Conservation (phyloP, 2,797 vertebrate species). For the Menidia menidia region DNA sequence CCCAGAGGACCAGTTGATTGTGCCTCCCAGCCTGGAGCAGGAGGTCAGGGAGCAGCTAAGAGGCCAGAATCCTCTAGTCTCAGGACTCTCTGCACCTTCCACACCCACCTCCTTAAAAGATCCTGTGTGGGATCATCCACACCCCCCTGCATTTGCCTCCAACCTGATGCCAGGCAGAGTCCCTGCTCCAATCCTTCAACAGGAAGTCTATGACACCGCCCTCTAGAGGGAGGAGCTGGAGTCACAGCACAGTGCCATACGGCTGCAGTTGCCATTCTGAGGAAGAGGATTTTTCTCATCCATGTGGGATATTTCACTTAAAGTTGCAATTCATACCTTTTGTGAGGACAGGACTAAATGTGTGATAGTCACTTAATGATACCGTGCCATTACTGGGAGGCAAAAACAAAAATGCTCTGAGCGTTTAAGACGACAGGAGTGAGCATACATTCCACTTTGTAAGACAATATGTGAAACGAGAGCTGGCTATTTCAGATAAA, state of each 20-base stretch:
- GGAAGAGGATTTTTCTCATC: slow-evolving; percentile 51
- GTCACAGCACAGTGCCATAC: slow-evolving; percentile 27
- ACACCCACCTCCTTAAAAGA: slow-evolving; percentile 76
- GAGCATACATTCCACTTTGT: slow-evolving; percentile 38
- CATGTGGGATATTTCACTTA: slow-evolving; percentile 59
- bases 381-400: slow-evolving; percentile 32
- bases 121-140: slow-evolving; percentile 80
- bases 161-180: slow-evolving; percentile 60
- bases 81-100: slow-evolving; percentile 69
- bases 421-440: slow-evolving; percentile 21
- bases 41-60: slow-evolving; percentile 94
- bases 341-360: slow-evolving; percentile 41
- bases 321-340: slow-evolving; percentile 68
- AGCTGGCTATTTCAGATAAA: slow-evolving; percentile 45
- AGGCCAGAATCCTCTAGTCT: slow-evolving; percentile 79
- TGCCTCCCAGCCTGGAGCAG: slow-evolving; percentile 93
- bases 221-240: slow-evolving; percentile 78
- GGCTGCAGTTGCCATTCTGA: slow-evolving; percentile 63
- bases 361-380: slow-evolving; percentile 45
- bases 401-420: slow-evolving; percentile 21
- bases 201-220: slow-evolving; percentile 95
- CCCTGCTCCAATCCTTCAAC: slow-evolving; percentile 70
- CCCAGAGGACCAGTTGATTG: slow-evolving; percentile 94
- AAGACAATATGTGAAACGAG: slow-evolving; percentile 47
- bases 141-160: slow-evolving; percentile 71